These are phyloP conservation scores for Bothrops jararaca DNA, from an alignment of 2,113 vertebrate species.

Conservation along the genomic window DNA sequence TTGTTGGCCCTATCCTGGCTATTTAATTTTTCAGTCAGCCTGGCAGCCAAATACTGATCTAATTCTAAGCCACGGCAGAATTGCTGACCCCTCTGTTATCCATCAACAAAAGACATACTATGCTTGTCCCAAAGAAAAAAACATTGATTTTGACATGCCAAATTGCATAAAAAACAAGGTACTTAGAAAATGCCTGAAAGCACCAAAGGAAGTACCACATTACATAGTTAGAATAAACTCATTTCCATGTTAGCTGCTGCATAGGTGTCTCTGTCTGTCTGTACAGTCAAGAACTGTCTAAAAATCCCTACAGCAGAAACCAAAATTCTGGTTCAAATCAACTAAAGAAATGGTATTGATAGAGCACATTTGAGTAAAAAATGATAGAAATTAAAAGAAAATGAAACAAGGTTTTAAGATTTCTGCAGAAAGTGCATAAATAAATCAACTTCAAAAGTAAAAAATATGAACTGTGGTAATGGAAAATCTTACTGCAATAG, in stretches of 20 bases:
- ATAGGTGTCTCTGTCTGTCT: constrained; percentile 11
- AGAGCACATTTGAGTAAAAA: constrained; percentile 40
- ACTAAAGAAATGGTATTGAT: constrained; percentile 27
- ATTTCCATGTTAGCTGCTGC: not conserved
- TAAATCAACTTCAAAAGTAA: constrained; percentile 48
- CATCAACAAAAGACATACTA: not conserved
- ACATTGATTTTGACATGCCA: not conserved
- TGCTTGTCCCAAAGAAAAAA: not conserved
- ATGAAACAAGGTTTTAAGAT: constrained; percentile 43
- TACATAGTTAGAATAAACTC: not conserved
- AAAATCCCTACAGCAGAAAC: constrained; percentile 28
- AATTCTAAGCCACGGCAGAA: not conserved
- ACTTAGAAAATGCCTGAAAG: not conserved
- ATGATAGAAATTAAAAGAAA: constrained; percentile 38
- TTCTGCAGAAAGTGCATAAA: constrained; percentile 51
- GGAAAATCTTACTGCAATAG: constrained; percentile 36
- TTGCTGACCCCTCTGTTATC: not conserved
- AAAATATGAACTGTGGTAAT: constrained; percentile 40
- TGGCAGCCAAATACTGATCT: not conserved
- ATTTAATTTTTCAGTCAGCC: not conserved
- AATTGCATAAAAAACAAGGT: not conserved
- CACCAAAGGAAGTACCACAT: not conserved
- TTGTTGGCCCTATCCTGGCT: not conserved
- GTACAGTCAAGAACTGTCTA: constrained; percentile 14
- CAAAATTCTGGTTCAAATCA: constrained; percentile 38